These are phyloP conservation scores for Adela reaumurella DNA, from an alignment of 2,888 invertebrate species.

Conservation along the genomic window DNA sequence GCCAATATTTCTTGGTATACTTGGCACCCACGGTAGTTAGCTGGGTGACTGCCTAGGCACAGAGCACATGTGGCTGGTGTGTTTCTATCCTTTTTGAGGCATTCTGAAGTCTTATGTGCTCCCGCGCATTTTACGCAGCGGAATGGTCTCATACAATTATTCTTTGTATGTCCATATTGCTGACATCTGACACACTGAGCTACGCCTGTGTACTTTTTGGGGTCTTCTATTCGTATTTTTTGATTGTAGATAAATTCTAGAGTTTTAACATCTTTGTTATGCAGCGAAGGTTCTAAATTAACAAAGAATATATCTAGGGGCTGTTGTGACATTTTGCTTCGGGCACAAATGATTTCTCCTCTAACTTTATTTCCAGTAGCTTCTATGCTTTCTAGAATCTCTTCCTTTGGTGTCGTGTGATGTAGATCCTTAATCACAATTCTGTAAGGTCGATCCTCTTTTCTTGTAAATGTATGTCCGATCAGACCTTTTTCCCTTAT, in stretches of 20 bases:
- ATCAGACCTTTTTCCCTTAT: too few species aligned
- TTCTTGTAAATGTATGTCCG: too few species aligned
- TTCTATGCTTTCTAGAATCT: neutral
- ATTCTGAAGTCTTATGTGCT: slow-evolving; percentile 7
- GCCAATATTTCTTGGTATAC: too few species aligned
- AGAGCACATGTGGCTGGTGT: too few species aligned
- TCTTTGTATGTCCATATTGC: slow-evolving; percentile 11
- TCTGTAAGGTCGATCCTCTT: slow-evolving; percentile 4
- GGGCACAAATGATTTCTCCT: too few species aligned
- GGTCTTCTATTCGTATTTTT: too few species aligned
- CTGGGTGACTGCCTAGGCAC: too few species aligned
- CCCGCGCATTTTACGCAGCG: slow-evolving; percentile 12
- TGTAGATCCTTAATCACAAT: slow-evolving; percentile 9
- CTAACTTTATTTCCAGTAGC: too few species aligned
- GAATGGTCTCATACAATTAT: slow-evolving; percentile 10
- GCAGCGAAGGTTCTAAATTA: slow-evolving; percentile 1
- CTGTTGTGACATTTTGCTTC: too few species aligned
- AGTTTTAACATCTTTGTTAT: slow-evolving; percentile 1
- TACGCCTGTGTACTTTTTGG: neutral
- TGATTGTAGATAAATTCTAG: too few species aligned
- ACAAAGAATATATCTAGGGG: slow-evolving; percentile 3
- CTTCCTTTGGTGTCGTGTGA: slow-evolving; percentile 4
- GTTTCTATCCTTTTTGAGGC: slow-evolving; percentile 1
- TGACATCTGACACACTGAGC: slow-evolving; percentile 9
- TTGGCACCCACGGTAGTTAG: too few species aligned